Evolutionary conservation across 2,113 vertebrate species (phyloP), one percentile per base, ranked within the genome.

Genomic region (Capra hircus): DNA sequence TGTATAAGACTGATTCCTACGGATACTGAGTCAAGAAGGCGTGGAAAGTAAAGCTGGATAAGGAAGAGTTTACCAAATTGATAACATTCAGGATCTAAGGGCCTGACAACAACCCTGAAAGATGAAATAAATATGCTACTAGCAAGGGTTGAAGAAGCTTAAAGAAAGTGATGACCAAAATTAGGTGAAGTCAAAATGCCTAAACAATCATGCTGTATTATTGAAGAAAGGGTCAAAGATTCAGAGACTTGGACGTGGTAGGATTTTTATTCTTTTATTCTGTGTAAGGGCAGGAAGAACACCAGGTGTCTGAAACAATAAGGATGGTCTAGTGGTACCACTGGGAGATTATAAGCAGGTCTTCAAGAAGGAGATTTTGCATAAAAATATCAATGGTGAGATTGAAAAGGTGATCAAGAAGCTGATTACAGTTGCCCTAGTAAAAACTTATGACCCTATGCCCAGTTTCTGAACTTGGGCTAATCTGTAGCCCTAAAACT

Each of bases 1-100:
- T 36, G 1, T n/a, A 2, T 2, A 36, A 17, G 2, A 28, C 23
- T 82, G 19, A 1, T 15, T 62, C 25, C 1, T 33, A 28, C 15
- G 3, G 16, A 2, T 55, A 21, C 13, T 57, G 5, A 6, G n/a
- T 45, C 16, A 84, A 74, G 45, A 62, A 33, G 21, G 2, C 1
- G 2, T 53, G 19, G 53, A 55, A 81, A 62, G 11, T 36, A 77
- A 93, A 60, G 21, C 6, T 57, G 7, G 27, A 5, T 5, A 33
- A 84, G 5, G 15, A 40, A 67, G 2, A 33, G 14, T 71, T 62
- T 77, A 91, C 19, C 23, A 14, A 30, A 62, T 28, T 9, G 1
- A 16, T 19, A 71, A n/a, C 6, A 59, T 7, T 36, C 6, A 52
- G 27, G 13, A 62, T 52, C 40, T 84, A 30, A 28, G 57, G 17